phyloP scores from a whole-genome alignment of 1,140 invertebrate genomes.

The Lycorma delicatula region DNA sequence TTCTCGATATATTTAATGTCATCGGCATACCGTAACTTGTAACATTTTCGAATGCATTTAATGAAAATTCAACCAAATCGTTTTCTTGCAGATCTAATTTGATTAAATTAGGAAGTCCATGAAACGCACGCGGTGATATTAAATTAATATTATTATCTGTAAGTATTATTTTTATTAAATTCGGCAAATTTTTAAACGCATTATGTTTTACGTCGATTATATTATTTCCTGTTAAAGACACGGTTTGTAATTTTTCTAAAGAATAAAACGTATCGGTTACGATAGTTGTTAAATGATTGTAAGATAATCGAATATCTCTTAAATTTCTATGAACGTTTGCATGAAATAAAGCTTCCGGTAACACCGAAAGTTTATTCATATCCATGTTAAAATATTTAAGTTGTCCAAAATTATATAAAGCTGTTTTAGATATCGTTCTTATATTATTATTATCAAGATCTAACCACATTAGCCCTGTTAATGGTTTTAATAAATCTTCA shows the following conservation, averaged over 20 bases:
- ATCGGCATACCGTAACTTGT: conserved; percentile 50
- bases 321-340: conserved; percentile 60
- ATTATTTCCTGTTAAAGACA: conserved; percentile 62
- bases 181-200: conserved; percentile 56
- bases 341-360: conserved; percentile 55
- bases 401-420: conserved; percentile 54
- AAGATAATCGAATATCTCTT: conserved; percentile 63
- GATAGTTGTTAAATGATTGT: conserved; percentile 57
- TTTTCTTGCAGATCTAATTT: conserved; percentile 66
- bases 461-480: conserved; percentile 69
- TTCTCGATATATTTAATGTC: conserved; percentile 57
- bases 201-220: conserved; percentile 47
- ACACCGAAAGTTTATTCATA: conserved; percentile 63
- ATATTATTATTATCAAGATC: conserved; percentile 84
- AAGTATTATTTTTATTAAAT: conserved; percentile 58
- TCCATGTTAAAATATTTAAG: conserved; percentile 79
- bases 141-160: conserved; percentile 54
- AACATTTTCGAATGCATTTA: conserved; percentile 56
- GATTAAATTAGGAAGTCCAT: conserved; percentile 54
- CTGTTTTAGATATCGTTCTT: conserved; percentile 50
- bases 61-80: conserved; percentile 52
- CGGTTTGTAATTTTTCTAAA: conserved; percentile 54
- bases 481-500: conserved; percentile 55
- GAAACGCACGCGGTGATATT: conserved; percentile 53
- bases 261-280: conserved; percentile 52